These are phyloP conservation scores for Rhopilema esculentum DNA, from an alignment of 30 jellyfish, hydroid and myxozoan genomes.

Conservation along the genomic window DNA sequence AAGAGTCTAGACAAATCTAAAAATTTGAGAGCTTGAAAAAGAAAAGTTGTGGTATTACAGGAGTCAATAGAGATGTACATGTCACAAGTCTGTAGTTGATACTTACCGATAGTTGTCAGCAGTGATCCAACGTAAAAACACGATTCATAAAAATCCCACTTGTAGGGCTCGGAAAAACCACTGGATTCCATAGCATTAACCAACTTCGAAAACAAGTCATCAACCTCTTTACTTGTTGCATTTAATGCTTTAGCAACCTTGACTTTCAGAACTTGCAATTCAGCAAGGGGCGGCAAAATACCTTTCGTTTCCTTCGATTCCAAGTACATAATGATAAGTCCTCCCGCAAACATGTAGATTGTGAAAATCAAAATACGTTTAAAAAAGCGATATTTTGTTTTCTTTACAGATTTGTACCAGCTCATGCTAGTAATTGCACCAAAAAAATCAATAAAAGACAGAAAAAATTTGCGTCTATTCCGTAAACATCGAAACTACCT, in stretches of 20 bases:
- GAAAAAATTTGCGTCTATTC: too few species aligned
- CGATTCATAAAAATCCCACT: slow-evolving; percentile 27
- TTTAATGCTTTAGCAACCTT: neutral
- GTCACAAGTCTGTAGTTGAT: too few species aligned
- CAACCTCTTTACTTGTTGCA: neutral
- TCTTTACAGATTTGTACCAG: neutral
- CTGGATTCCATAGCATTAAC: neutral
- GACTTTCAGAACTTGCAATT: neutral
- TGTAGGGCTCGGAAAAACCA: neutral
- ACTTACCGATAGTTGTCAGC: slow-evolving; percentile 35
- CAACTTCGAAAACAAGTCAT: neutral
- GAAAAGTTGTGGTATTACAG: too few species aligned
- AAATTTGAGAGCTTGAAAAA: too few species aligned
- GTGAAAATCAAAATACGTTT: neutral
- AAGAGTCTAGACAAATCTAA: too few species aligned
- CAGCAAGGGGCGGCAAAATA: neutral
- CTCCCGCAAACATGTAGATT: slow-evolving; percentile 22
- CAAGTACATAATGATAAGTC: neutral
- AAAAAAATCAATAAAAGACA: too few species aligned
- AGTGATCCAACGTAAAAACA: slow-evolving; percentile 17
- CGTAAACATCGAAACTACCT: too few species aligned
- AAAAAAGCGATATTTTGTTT: neutral
- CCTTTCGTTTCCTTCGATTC: slow-evolving; percentile 14
- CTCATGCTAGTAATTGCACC: too few species aligned
- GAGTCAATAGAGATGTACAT: neutral